Base-by-base conservation (phyloP, 2,888 invertebrate species). In the Xanthorhoe spadicearia region DNA sequence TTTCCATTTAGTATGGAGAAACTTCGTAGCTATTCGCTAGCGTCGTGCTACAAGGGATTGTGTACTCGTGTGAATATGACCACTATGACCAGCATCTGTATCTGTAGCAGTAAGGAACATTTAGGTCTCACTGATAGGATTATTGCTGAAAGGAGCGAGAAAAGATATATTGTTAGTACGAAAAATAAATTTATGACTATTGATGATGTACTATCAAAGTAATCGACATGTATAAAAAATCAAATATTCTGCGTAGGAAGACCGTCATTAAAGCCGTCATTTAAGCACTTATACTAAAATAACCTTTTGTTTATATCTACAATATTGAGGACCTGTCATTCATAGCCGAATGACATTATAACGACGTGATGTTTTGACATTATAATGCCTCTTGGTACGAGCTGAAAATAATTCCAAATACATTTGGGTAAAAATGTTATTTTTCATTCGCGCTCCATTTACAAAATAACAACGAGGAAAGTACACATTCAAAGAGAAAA, bases 301-400 rank as follows among this genome's bases (percentile, higher is more conserved):
- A 43, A 2, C 38, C 4, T 10, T 13, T 43, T 13, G 38, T 43
- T 32, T 32, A 32, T 7, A 7, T 4, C 32, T 32, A 18, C 55
- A 48, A 48, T 57, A 57, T 48, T 48, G 17, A 48, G 15, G 9
- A 28, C 43, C 35, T 19, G 64, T 66, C 66, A 70, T 76, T 77
- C 68, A 43, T 10, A 43, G 38, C 38, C 38, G 13, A 43, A 43
- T 70, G 74, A 72, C 15, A 63, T 61, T 62, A 72, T 66, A 74
- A 69, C 77, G 80, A 78, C 77, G 78, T 77, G 78, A 79, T 76
- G 72, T 84, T 84, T 32, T 88, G 89, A 88, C 88, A 85, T 89
- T 88, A 88, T 87, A 89, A 88, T 88, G 38, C 38, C 38, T 43
- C 38, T 3, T 43, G 38, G 38, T 43, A 43, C 38, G 13, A 13